These are phyloP conservation scores for Drosophila pseudotakahashii DNA, from an alignment of 2,888 invertebrate genomes.

Conservation along the genomic window DNA sequence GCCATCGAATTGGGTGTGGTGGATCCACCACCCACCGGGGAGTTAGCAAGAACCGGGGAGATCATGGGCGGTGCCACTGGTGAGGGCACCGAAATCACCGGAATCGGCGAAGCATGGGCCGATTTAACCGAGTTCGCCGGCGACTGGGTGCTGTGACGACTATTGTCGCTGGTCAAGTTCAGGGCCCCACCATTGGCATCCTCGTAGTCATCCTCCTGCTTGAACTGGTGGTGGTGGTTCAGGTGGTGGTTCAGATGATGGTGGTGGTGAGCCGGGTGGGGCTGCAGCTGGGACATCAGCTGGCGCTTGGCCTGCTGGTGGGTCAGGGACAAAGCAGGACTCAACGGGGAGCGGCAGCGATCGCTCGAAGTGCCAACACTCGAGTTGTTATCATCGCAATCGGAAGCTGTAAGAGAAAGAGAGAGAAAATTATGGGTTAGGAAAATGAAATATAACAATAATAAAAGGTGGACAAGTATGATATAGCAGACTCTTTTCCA, in stretches of 20 bases:
- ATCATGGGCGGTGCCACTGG: constrained; percentile 53
- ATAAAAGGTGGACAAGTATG: too few species aligned
- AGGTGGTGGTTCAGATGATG: constrained; percentile 50
- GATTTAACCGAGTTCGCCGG: constrained; percentile 72
- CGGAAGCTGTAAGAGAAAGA: constrained; percentile 75
- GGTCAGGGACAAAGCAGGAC: constrained; percentile 72
- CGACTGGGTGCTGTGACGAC: constrained; percentile 81
- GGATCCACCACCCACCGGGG: background rate
- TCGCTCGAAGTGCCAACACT: constrained; percentile 83
- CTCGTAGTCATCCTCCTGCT: constrained; percentile 75
- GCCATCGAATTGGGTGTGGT: constrained; percentile 54
- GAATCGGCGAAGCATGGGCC: constrained; percentile 44
- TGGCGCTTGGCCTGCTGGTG: constrained; percentile 72
- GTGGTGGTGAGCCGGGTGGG: constrained; percentile 69
- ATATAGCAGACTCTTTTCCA: background rate
- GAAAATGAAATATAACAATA: background rate
- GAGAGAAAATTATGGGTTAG: constrained; percentile 8
- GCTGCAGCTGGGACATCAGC: constrained; percentile 53
- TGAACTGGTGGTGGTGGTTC: constrained; percentile 62
- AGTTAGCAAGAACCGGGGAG: constrained; percentile 44
- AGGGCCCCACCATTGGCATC: constrained; percentile 81
- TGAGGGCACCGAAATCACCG: constrained; percentile 27
- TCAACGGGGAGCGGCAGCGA: constrained; percentile 82
- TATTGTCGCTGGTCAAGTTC: constrained; percentile 83
- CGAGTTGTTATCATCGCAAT: constrained; percentile 83